Base-by-base conservation (phyloP, 2,888 invertebrate genomes). In the Argyresthia goedartella region DNA sequence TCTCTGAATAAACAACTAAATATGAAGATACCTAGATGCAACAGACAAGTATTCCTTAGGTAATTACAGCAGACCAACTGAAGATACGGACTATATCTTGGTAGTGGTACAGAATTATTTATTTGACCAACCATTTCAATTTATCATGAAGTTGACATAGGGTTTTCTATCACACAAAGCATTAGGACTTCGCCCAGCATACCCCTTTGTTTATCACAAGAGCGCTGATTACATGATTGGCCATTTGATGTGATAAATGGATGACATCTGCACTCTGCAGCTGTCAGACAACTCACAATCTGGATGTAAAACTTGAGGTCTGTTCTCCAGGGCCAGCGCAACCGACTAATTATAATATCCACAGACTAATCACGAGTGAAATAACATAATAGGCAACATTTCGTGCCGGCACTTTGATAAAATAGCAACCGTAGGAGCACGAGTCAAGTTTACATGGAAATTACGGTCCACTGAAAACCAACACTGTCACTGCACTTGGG, bases 131-230 rank as follows among this genome's bases (percentile, higher is more conserved):
- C 25, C 25, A 25, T 25, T 25, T 4, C 25, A 25, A 4, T 2
- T 25, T 6, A 25, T 25, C 25, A 25, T 25, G 25, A 25, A 25
- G 25, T 25, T 25, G 25, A 25, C 6, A 25, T 25, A 25, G 2
- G 6, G 3, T 25, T 25, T 25, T 25, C 25, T 25, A 25, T 25
- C 25, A 25, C 25, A 25, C 25, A 2, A 25, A 25, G 25, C 25
- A 25, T 25, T 25, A 25, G 25, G 25, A 25, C 25, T 25, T 25
- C 25, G 25, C 25, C 14, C 35, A 53, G 63, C 79, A 78, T 76
- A 77, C 73, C 72, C 74, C 67, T 71, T 76, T 72, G 74, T 76
- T 77, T 76, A 78, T 72, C 64, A 13, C 43, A 50, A 13, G n/a
- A n/a, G n/a, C n/a, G 64, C 57, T 57, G 57, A 66, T 64, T 62